Percentiles rank a stretch among this genome's conserved stretches.
These are phyloP conservation scores for Ornithoptera priamus DNA, from an alignment of 2,888 invertebrate species.

Conservation along the genomic window DNA sequence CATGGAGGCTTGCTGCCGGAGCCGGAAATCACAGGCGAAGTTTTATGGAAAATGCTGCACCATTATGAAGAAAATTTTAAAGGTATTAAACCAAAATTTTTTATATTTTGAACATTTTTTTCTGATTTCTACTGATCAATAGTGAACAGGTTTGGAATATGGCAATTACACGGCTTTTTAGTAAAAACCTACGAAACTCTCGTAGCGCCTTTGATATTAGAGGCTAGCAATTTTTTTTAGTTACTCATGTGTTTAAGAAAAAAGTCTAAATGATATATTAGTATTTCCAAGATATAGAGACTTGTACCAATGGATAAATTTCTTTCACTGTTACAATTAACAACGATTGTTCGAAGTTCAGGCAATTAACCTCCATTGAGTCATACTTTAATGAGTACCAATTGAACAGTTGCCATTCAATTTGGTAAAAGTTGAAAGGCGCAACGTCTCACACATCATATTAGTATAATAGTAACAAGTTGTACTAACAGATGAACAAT, in stretches of 20 bases:
- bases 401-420: slow-evolving; percentile 6
- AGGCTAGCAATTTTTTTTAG: too few species aligned
- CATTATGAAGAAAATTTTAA: slow-evolving; percentile 84
- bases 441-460: neutral
- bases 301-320: neutral
- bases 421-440: neutral
- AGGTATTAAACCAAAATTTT: slow-evolving; percentile 62
- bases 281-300: too few species aligned
- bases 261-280: too few species aligned
- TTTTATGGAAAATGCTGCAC: slow-evolving; percentile 84
- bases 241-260: too few species aligned
- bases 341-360: neutral
- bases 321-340: neutral
- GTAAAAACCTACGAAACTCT: too few species aligned
- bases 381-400: neutral
- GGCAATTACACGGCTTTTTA: too few species aligned
- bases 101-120: neutral
- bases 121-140: neutral
- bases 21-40: slow-evolving; percentile 81
- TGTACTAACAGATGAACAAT: too few species aligned
- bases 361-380: neutral
- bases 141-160: too few species aligned
- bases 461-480: neutral
- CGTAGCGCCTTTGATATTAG: too few species aligned
- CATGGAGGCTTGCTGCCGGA: slow-evolving; percentile 85